Evolutionary conservation across 1,140 invertebrate genomes (phyloP).

Genomic region (Ylistrum balloti): DNA sequence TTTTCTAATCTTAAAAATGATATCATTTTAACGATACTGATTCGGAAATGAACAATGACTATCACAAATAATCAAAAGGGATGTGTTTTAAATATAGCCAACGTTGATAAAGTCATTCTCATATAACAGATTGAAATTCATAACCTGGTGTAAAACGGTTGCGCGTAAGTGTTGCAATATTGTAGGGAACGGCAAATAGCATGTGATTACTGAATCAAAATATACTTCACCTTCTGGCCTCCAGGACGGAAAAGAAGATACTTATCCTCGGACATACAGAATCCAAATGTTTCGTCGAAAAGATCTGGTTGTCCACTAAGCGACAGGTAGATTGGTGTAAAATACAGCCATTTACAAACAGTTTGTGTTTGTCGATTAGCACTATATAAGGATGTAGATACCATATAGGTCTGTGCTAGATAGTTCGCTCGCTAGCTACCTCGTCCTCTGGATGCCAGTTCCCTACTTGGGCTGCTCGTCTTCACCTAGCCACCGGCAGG

Average conservation of each 20-base stretch:
- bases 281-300: not conserved
- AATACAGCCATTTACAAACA: conserved; percentile 35
- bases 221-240: not conserved
- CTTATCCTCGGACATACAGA: conserved; percentile 32
- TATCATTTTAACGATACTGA: too few species aligned
- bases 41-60: too few species aligned
- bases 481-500: not conserved
- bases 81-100: too few species aligned
- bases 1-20: too few species aligned
- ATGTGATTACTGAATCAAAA: not conserved
- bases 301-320: conserved; percentile 8
- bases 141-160: too few species aligned
- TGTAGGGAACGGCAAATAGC: too few species aligned
- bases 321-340: not conserved
- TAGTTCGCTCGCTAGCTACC: not conserved
- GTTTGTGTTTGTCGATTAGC: conserved; percentile 32
- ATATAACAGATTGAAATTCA: too few species aligned
- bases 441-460: not conserved
- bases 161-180: too few species aligned
- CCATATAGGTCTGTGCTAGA: not conserved
- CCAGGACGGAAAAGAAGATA: not conserved
- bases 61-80: too few species aligned
- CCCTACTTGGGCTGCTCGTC: not conserved
- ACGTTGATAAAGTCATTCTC: too few species aligned
- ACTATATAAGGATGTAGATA: conserved; percentile 35